These are phyloP conservation scores for Cosmia pyralina DNA, from an alignment of 2,888 invertebrate genomes.

Conservation along the genomic window DNA sequence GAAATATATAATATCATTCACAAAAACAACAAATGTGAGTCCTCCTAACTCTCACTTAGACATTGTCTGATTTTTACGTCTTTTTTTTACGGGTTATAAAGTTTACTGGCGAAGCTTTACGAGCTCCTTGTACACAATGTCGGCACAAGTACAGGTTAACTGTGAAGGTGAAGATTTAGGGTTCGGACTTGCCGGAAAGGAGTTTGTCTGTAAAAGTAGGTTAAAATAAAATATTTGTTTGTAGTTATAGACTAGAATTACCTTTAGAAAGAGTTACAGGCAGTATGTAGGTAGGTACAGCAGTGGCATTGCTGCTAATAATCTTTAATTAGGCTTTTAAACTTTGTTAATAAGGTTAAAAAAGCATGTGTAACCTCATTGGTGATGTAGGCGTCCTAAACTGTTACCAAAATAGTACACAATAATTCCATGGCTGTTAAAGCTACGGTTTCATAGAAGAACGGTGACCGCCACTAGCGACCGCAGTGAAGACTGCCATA, in stretches of 20 bases:
- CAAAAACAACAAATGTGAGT: conserved; percentile 35
- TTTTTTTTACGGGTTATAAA: conserved; percentile 60
- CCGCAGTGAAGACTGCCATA: too few relatives aligned
- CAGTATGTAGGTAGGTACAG: neutral
- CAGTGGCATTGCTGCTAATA: too few relatives aligned
- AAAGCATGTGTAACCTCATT: neutral
- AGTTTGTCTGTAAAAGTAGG: neutral
- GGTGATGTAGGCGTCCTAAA: neutral
- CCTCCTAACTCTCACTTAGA: conserved; percentile 35
- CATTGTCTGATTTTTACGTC: conserved; percentile 60
- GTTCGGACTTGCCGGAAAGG: neutral
- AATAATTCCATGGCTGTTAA: too few relatives aligned
- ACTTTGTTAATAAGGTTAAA: neutral
- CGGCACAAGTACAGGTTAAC: conserved; percentile 43
- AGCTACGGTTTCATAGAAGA: too few relatives aligned
- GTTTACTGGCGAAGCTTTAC: conserved; percentile 58
- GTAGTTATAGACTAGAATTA: neutral
- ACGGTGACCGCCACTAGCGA: too few relatives aligned
- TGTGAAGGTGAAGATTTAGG: conserved; percentile 7
- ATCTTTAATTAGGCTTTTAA: neutral
- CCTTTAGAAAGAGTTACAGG: neutral
- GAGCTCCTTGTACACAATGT: conserved; percentile 44
- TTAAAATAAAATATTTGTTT: neutral
- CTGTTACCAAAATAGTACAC: too few relatives aligned
- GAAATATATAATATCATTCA: too few relatives aligned